phyloP scores from a whole-genome alignment of 2,888 invertebrate species.

The Deilephila porcellus region DNA sequence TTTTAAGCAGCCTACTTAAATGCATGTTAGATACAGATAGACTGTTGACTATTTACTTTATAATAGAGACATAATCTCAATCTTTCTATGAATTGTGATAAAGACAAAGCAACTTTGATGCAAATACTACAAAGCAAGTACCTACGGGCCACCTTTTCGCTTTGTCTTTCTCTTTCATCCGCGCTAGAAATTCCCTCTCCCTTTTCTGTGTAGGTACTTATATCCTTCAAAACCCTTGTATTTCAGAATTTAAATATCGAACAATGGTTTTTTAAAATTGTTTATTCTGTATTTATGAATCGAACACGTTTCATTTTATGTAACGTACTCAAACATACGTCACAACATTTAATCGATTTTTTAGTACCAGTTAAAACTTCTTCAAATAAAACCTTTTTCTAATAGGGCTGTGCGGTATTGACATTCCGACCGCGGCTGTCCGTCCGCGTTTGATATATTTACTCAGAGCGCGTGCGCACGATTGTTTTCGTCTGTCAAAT shows the following conservation, averaged over 20 bases:
- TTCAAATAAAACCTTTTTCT: constrained; percentile 23
- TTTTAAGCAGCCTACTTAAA: background rate
- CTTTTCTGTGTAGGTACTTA: no score
- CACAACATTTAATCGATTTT: background rate
- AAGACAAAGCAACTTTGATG: no score
- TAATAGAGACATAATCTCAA: no score
- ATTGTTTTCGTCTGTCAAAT: constrained; percentile 72
- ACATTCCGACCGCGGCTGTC: constrained; percentile 28
- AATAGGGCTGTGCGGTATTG: constrained; percentile 15
- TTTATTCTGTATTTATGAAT: background rate
- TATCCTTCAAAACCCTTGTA: no score
- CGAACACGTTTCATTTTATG: background rate
- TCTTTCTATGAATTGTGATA: no score
- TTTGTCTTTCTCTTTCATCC: no score
- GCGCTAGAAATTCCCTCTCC: no score
- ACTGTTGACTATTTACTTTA: no score
- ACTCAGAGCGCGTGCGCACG: constrained; percentile 61
- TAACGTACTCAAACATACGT: background rate
- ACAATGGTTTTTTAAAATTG: background rate
- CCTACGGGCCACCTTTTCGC: no score
- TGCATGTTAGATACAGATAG: background rate
- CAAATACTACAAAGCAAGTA: no score
- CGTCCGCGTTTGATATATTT: constrained; percentile 50
- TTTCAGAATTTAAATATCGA: background rate
- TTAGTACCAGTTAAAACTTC: constrained; percentile 3